phyloP scores from a whole-genome alignment of 1,140 invertebrate genomes.

The Phenacoccus solenopsis region DNA sequence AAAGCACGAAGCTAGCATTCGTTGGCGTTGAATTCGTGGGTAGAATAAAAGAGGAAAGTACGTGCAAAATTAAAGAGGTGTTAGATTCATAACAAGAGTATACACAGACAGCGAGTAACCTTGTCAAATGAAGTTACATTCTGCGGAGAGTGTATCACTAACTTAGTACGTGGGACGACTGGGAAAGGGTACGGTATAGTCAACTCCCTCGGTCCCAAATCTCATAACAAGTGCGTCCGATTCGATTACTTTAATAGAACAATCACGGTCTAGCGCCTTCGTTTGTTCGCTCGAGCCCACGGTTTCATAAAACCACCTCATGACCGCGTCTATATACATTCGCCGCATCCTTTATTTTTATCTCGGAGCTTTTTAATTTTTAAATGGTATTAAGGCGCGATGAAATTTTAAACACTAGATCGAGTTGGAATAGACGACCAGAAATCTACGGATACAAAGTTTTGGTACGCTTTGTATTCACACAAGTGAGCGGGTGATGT shows the following conservation, averaged over 20 bases:
- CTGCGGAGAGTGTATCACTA: background rate
- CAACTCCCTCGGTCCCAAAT: conserved; percentile 10
- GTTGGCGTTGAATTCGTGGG: background rate
- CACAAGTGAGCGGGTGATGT: background rate
- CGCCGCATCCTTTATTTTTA: background rate
- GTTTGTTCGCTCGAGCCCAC: conserved; percentile 7
- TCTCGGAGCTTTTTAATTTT: background rate
- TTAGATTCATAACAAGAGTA: background rate
- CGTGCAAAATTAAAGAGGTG: conserved; percentile 1
- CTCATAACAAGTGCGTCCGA: conserved; percentile 17
- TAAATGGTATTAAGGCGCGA: background rate
- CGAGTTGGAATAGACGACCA: no score
- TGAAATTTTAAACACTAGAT: background rate
- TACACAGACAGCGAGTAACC: background rate
- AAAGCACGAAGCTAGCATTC: no score
- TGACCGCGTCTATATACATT: background rate
- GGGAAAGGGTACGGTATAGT: background rate
- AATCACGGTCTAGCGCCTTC: conserved; percentile 14
- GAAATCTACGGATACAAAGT: background rate
- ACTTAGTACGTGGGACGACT: background rate
- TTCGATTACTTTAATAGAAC: conserved; percentile 18
- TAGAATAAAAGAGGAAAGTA: background rate
- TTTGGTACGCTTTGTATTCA: background rate
- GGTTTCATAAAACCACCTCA: background rate
- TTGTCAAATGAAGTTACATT: background rate